Conservation (phyloP, 1,140 invertebrate genomes). For the Eueides isabella region DNA sequence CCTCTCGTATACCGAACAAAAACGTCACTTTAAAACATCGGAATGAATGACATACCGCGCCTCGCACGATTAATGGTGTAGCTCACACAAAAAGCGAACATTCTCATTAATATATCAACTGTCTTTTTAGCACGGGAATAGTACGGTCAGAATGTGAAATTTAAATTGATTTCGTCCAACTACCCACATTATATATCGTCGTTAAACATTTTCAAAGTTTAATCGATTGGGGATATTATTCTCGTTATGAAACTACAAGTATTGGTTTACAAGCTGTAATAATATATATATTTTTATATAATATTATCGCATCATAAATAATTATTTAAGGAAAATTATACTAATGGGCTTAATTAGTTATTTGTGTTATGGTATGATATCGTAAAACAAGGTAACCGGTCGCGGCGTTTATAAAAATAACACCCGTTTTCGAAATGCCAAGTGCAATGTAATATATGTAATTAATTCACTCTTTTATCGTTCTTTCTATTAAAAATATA, state of each 20-base stretch:
- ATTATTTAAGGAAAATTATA: constrained; percentile 12
- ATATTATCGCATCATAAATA: constrained; percentile 3
- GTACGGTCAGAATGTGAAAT: constrained; percentile 56
- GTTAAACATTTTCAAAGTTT: not conserved
- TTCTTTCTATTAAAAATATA: not conserved
- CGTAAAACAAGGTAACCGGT: constrained; percentile 6
- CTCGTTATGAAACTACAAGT: not conserved
- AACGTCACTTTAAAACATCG: constrained; percentile 80
- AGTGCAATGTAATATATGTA: constrained; percentile 5
- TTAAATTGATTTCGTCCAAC: constrained; percentile 38
- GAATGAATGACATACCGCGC: constrained; percentile 81
- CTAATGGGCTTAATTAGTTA: constrained; percentile 13
- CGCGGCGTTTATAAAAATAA: constrained; percentile 11
- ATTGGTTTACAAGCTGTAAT: not conserved
- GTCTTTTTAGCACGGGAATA: constrained; percentile 74
- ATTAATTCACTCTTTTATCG: not conserved
- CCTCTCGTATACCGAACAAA: constrained; percentile 38
- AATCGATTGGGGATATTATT: not conserved
- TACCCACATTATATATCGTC: not conserved
- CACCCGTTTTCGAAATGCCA: constrained; percentile 7
- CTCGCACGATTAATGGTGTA: constrained; percentile 75
- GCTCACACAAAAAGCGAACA: constrained; percentile 75
- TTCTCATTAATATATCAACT: constrained; percentile 81
- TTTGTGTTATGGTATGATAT: constrained; percentile 12
- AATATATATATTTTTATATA: not conserved